These are phyloP conservation scores for Lepidothrix coronata DNA, from an alignment of 2,113 vertebrate species.

Conservation along the genomic window DNA sequence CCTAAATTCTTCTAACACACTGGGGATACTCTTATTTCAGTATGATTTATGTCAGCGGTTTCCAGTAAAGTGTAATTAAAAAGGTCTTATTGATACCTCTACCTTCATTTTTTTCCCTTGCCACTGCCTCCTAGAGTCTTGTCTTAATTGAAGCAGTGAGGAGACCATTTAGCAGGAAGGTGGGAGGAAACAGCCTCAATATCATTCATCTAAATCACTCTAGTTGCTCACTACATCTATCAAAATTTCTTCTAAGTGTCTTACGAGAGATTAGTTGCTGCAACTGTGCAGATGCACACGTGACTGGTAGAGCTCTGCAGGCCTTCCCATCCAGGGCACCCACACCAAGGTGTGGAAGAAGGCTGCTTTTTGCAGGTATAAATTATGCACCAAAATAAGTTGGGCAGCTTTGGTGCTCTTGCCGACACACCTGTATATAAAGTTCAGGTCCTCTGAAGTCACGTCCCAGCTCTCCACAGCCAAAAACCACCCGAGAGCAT, in stretches of 20 bases:
- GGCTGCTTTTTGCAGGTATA: neutral
- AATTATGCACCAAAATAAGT: neutral
- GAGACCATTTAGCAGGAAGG: constrained; percentile 55
- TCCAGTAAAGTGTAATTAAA: constrained; percentile 15
- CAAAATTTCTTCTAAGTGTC: constrained; percentile 11
- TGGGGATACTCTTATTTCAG: neutral
- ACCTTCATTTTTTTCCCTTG: neutral
- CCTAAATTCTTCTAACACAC: neutral
- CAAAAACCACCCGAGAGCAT: neutral
- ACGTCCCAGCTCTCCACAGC: neutral
- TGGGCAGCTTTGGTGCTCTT: neutral
- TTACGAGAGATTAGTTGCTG: neutral
- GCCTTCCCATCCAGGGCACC: neutral
- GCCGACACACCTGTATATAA: neutral
- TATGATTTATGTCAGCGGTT: neutral
- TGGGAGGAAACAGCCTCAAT: constrained; percentile 38
- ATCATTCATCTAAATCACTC: constrained; percentile 48
- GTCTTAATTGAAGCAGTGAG: constrained; percentile 36
- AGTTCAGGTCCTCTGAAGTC: neutral
- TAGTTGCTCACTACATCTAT: constrained; percentile 34
- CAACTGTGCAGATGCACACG: neutral
- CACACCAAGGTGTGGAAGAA: neutral
- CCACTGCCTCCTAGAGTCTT: neutral
- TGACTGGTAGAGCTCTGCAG: neutral
- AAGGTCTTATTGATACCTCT: neutral